phyloP scores from a whole-genome alignment of 2,113 vertebrate genomes.

The Gnathonemus longibarbis region DNA sequence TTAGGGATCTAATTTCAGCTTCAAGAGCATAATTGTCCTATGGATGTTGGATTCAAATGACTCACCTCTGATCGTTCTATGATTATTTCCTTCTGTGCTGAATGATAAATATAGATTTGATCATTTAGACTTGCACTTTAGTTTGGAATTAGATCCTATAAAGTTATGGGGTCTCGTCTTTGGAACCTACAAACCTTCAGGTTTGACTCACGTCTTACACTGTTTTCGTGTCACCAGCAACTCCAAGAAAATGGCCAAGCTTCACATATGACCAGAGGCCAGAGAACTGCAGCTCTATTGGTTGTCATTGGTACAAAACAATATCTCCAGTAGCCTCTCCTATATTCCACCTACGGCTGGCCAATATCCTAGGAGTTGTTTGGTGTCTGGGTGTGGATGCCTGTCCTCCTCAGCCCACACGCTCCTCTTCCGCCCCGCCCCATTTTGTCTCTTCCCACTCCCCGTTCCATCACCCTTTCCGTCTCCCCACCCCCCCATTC shows the following conservation, averaged over 20 bases:
- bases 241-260: background rate
- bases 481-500: conserved; percentile 19
- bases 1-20: conserved; percentile 21
- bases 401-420: conserved; percentile 13
- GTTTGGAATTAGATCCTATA: background rate
- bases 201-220: background rate
- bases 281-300: background rate
- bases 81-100: background rate
- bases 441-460: background rate
- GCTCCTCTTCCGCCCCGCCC: background rate
- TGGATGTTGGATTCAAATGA: background rate
- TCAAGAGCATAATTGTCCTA: background rate
- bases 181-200: background rate
- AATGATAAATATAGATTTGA: background rate
- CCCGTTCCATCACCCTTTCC: background rate
- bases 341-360: background rate
- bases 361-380: background rate
- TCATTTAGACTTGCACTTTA: background rate
- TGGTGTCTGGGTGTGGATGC: background rate
- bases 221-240: background rate
- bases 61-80: background rate
- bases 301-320: background rate
- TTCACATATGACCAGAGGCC: background rate
- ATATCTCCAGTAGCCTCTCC: background rate
- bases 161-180: background rate